Evolutionary conservation across 2,113 vertebrate species (phyloP).

Genomic region (Passer montanus): DNA sequence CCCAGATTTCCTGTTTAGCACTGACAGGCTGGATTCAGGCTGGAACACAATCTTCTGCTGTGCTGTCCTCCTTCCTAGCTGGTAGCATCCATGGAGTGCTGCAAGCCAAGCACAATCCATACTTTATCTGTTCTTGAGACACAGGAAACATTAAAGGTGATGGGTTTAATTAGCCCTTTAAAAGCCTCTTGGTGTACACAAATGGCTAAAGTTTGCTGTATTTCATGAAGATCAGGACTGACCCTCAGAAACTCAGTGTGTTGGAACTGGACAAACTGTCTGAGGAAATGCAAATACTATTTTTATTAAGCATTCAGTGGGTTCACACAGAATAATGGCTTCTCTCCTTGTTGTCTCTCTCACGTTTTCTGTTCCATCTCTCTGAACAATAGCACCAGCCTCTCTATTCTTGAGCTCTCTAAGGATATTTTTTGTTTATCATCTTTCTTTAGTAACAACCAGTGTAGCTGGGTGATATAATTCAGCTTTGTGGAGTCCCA

Average conservation of each 20-base stretch:
- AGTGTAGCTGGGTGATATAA: conserved; percentile 3
- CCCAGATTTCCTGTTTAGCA: conserved; percentile 21
- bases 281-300: rapidly evolving
- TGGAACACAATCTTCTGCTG: not conserved
- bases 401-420: conserved; percentile 13
- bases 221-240: not conserved
- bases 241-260: not conserved
- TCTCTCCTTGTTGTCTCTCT: not conserved
- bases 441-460: conserved; percentile 4
- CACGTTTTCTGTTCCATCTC: not conserved
- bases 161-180: not conserved
- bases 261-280: not conserved
- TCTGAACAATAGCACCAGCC: not conserved
- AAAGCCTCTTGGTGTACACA: not conserved
- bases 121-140: not conserved
- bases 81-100: not conserved
- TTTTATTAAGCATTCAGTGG: not conserved
- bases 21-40: conserved; percentile 14
- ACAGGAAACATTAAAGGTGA: not conserved
- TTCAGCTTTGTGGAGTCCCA: not conserved
- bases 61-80: not conserved
- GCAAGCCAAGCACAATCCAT: not conserved
- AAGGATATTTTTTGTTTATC: conserved; percentile 37
- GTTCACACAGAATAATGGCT: not conserved
- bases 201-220: not conserved